A percentile compares a stretch with the other conserved stretches of the same genome.
Conservation (phyloP, 2,797 vertebrate species). For the Dromococcyx pavoninus region DNA sequence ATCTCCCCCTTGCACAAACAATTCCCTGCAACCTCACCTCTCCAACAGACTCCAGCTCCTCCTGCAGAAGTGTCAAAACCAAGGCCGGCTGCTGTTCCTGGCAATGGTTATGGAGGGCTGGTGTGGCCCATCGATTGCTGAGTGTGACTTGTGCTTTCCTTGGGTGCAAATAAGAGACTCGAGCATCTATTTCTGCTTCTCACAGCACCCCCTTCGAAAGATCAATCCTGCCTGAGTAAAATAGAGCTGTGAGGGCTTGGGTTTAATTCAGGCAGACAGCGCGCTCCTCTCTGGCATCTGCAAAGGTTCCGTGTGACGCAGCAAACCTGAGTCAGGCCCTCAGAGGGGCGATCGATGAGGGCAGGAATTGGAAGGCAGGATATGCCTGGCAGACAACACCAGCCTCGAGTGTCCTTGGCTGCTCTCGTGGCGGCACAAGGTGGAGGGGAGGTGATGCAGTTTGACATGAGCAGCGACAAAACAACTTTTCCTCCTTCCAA, state of each 20-base stretch:
- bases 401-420: not conserved
- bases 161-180: not conserved
- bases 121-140: not conserved
- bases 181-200: not conserved
- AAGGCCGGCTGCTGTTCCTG: not conserved
- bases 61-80: not conserved
- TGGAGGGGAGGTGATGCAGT: not conserved
- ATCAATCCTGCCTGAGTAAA: not conserved
- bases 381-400: not conserved
- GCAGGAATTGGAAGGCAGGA: not conserved
- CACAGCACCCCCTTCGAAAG: not conserved
- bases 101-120: not conserved
- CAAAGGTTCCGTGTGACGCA: slow-evolving; percentile 10
- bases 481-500: not conserved
- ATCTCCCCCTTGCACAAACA: not conserved
- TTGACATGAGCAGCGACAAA: not conserved
- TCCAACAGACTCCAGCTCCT: not conserved
- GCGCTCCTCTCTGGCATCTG: not conserved
- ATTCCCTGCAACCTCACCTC: not conserved
- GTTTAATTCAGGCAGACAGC: slow-evolving; percentile 16
- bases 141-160: not conserved
- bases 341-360: not conserved
- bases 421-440: not conserved
- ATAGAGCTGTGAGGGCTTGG: not conserved
- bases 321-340: not conserved